Evolutionary conservation across 1,140 invertebrate genomes (phyloP), one percentile per base, ranked within the genome.

Genomic region (Forficula auricularia): DNA sequence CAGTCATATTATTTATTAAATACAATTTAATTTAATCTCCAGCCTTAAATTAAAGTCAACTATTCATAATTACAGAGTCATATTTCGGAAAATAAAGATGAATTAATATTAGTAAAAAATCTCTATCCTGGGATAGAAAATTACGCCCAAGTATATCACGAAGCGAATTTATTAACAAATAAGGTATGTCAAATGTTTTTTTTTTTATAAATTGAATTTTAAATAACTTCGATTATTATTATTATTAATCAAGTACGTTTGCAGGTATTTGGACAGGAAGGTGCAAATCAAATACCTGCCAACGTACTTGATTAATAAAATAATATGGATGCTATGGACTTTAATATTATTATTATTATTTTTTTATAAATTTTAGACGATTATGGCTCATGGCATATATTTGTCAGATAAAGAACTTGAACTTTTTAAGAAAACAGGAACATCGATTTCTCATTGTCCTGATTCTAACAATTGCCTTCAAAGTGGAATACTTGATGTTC

Each of bases 351-450:
- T 42, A 44, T 45, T 43, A 42, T 12, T 3, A 43, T 22, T 13
- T 27, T 16, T 4, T n/a, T 39, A 45, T 42, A 35, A 31, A 40
- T 52, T 60, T 40, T 52, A 81, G 74, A 80, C 77, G 13, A 56
- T 81, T 15, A 60, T 92, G 63, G 88, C 85, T 3, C 89, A 94
- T 58, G 82, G 74, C 13, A 65, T 91, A 20, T 67, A 87, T 61
- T 59, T 91, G 13, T 62, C 60, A 15, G 73, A 84, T 34, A 59
- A 65, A 6, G 89, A 92, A 60, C 62, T 86, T 7, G 47, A 63
- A n/a, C 44, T 81, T 9, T 54, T 94, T n/a, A 65, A 62, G 19
- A 43, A 65, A 15, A 64, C 65, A 37, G 68, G 68, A 3, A 70
- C 73, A 10, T 71, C 79, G 2, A 58, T 92, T 8, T 72, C 82